Evolutionary conservation across 2,797 vertebrate genomes (phyloP).

Genomic region (Carduelis carduelis): DNA sequence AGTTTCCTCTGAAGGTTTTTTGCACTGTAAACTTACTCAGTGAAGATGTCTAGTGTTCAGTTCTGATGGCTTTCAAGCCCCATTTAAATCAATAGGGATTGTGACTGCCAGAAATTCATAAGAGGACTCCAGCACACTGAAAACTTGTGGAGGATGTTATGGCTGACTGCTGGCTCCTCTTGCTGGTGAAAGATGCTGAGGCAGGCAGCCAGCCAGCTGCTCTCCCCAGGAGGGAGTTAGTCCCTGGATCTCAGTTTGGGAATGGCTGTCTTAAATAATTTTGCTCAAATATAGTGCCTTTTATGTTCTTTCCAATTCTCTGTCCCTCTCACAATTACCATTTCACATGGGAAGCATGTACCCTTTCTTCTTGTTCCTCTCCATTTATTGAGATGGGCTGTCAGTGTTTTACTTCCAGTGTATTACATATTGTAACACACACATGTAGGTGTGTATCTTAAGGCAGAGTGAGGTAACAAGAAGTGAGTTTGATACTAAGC

Average conservation of each 20-base stretch:
- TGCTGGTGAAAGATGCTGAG: slow-evolving; percentile 42
- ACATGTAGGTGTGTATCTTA: rapidly evolving
- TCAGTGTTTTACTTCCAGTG: background rate
- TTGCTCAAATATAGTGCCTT: slow-evolving; percentile 55
- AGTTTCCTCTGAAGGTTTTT: background rate
- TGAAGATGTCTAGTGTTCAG: background rate
- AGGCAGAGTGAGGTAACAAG: background rate
- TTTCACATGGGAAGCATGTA: slow-evolving; percentile 46
- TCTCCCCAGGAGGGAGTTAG: slow-evolving; percentile 54
- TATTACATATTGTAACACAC: background rate
- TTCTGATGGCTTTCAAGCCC: background rate
- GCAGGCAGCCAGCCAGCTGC: slow-evolving; percentile 58
- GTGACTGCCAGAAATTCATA: background rate
- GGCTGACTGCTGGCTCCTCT: slow-evolving; percentile 52
- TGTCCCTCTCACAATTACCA: background rate
- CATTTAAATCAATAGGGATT: background rate
- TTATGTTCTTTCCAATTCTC: slow-evolving; percentile 55
- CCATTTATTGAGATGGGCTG: background rate
- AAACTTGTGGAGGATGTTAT: slow-evolving; percentile 19
- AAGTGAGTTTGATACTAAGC: background rate
- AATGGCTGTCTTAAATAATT: slow-evolving; percentile 61
- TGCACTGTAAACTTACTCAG: background rate
- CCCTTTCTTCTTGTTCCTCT: slow-evolving; percentile 22
- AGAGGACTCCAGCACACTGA: background rate
- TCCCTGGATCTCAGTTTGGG: slow-evolving; percentile 56